phyloP scores from a whole-genome alignment of 2,797 vertebrate species.

The Tachyglossus aculeatus region DNA sequence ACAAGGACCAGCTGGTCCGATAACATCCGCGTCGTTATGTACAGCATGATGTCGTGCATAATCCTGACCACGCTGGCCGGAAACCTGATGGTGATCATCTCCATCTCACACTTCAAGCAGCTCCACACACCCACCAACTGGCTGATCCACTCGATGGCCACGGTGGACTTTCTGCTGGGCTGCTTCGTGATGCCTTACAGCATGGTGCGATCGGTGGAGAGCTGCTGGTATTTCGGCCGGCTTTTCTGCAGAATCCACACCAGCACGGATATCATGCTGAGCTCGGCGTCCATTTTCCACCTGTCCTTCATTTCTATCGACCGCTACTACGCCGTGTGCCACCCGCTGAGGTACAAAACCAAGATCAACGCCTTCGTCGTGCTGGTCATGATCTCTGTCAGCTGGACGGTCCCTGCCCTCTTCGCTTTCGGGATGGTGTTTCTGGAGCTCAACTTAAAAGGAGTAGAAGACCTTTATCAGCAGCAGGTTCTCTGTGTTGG shows the following conservation, averaged over 20 bases:
- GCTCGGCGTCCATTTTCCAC: constrained; percentile 82
- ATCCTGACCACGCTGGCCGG: constrained; percentile 79
- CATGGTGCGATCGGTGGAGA: constrained; percentile 80
- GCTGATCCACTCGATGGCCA: constrained; percentile 84
- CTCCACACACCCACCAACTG: constrained; percentile 87
- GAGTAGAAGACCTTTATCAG: constrained; percentile 67
- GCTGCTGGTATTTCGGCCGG: constrained; percentile 82
- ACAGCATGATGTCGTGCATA: constrained; percentile 69
- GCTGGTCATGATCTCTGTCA: constrained; percentile 76
- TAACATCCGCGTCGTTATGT: constrained; percentile 64
- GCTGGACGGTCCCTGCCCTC: constrained; percentile 79
- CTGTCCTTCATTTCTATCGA: constrained; percentile 84
- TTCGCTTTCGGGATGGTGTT: constrained; percentile 81
- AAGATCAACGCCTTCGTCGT: constrained; percentile 73
- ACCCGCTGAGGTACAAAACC: constrained; percentile 79
- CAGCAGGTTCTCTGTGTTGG: constrained; percentile 68
- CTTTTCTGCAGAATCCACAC: constrained; percentile 84
- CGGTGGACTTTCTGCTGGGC: constrained; percentile 82
- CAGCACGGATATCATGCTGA: constrained; percentile 78
- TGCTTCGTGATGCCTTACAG: constrained; percentile 81
- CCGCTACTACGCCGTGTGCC: constrained; percentile 82
- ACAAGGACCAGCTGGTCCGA: constrained; percentile 68
- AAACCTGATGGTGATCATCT: constrained; percentile 84
- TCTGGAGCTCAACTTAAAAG: constrained; percentile 74
- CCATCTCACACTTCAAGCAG: constrained; percentile 86